A percentile compares a stretch with the other conserved stretches of the same genome.
These are phyloP conservation scores for Eulemur mongoz DNA, from an alignment of 2,797 vertebrate genomes.

Conservation along the genomic window DNA sequence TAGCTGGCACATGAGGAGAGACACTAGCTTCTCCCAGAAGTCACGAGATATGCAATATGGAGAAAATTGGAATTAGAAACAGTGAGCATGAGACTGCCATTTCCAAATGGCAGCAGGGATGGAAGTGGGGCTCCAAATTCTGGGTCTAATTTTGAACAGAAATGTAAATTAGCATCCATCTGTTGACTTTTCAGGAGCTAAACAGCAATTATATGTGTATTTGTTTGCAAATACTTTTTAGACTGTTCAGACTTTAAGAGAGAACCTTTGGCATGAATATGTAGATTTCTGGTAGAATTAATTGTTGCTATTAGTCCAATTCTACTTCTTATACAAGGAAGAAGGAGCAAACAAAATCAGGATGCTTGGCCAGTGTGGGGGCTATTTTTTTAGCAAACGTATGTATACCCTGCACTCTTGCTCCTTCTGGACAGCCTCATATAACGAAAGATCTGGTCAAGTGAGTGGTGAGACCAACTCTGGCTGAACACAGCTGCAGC, in stretches of 20 bases:
- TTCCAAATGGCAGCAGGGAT: slow-evolving; percentile 24
- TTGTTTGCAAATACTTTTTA: slow-evolving; percentile 11
- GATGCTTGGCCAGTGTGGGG: neutral
- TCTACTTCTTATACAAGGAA: neutral
- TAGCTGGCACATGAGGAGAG: neutral
- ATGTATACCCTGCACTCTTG: no score
- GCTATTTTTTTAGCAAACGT: neutral
- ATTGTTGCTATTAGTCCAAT: neutral
- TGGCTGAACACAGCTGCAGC: neutral
- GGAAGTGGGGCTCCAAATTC: neutral
- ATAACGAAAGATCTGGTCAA: neutral
- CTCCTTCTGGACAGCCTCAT: neutral
- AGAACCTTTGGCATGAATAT: neutral
- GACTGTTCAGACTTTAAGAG: neutral
- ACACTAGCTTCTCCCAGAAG: slow-evolving; percentile 61
- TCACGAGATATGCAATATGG: neutral
- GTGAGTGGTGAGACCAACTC: neutral
- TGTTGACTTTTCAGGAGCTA: neutral
- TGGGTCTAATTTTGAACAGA: neutral
- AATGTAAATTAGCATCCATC: neutral
- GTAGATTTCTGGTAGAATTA: neutral
- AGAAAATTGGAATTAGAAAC: slow-evolving; percentile 37
- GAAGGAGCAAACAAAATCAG: neutral
- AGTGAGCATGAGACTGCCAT: neutral
- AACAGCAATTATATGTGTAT: neutral